phyloP scores from a whole-genome alignment of 2,113 vertebrate genomes.

The Brachypodius melanocephalos region DNA sequence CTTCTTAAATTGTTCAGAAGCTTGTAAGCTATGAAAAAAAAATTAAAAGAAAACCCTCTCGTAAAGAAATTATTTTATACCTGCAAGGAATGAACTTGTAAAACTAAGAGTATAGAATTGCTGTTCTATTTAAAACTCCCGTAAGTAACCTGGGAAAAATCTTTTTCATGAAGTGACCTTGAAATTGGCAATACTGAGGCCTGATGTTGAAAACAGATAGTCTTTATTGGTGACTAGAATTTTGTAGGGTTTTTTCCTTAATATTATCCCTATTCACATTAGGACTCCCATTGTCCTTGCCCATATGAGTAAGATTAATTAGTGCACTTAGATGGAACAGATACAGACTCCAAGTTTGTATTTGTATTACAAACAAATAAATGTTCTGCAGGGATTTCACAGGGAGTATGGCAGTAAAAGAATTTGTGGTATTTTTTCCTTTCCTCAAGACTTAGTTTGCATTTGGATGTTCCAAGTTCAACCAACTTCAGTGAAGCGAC shows the following conservation, averaged over 20 bases:
- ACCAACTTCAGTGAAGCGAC: neutral
- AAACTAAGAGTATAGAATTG: neutral
- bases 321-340: neutral
- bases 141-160: neutral
- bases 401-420: neutral
- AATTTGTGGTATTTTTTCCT: neutral
- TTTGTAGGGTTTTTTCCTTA: neutral
- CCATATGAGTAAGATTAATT: neutral
- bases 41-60: neutral
- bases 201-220: neutral
- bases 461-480: neutral
- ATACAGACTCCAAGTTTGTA: neutral
- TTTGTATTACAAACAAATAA: neutral
- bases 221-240: neutral
- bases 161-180: neutral
- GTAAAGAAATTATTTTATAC: conserved; percentile 29
- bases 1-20: neutral
- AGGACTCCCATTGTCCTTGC: neutral
- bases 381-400: neutral
- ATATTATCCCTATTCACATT: neutral
- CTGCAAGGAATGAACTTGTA: conserved; percentile 27
- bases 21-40: neutral
- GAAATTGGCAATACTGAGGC: neutral
- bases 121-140: conserved; percentile 27
- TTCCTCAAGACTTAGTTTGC: neutral